phyloP scores from a whole-genome alignment of 1,140 invertebrate species.

The Drosophila takahashii region DNA sequence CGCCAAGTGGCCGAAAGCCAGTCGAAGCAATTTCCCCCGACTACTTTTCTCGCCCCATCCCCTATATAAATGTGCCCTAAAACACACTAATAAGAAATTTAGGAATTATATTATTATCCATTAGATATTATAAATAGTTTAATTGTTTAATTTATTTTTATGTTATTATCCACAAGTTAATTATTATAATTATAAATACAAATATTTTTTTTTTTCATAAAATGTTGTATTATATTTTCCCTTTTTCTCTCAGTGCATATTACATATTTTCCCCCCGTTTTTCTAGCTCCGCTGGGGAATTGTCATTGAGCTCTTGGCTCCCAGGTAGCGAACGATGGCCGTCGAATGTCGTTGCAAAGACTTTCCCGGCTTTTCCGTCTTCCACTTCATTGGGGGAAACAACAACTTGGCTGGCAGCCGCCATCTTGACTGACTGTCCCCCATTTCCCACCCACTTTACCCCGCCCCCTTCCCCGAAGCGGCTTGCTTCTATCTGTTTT shows the following conservation, averaged over 20 bases:
- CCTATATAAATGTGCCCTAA: not conserved
- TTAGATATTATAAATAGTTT: too few species aligned
- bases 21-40: slow-evolving; percentile 41
- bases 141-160: too few species aligned
- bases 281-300: too few species aligned
- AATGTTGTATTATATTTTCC: too few species aligned
- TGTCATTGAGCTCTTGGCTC: slow-evolving; percentile 52
- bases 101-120: too few species aligned
- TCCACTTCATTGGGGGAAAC: slow-evolving; percentile 59
- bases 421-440: slow-evolving; percentile 70
- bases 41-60: not conserved
- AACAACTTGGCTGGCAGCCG: slow-evolving; percentile 61
- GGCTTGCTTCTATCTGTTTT: slow-evolving; percentile 54
- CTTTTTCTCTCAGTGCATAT: not conserved
- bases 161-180: too few species aligned
- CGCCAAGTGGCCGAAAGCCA: slow-evolving; percentile 40
- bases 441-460: not conserved
- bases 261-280: not conserved
- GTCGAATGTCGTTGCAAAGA: slow-evolving; percentile 54
- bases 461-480: not conserved
- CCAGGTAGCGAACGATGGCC: slow-evolving; percentile 48
- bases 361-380: slow-evolving; percentile 25
- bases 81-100: not conserved
- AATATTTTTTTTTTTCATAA: too few species aligned
- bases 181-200: too few species aligned